Evolutionary conservation across 2,113 vertebrate genomes (phyloP), one percentile per base, ranked within the genome.

Genomic region (Tetrao urogallus): DNA sequence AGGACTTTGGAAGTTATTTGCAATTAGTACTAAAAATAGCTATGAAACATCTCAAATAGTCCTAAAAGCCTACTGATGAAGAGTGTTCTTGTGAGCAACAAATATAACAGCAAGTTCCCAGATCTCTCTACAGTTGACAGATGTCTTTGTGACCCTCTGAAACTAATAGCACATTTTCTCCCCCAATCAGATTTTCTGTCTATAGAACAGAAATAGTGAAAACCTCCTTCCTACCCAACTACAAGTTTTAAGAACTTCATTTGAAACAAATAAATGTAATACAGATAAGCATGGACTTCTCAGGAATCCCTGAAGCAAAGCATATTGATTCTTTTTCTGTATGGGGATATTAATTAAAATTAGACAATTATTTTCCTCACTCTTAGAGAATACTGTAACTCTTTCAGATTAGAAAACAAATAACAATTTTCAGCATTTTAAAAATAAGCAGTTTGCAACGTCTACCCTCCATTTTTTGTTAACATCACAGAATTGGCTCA

Each of bases 1-100:
- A 64, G 40, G 52, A 34, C 45, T 95, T 93, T 60, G 25, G 45
- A 94, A 92, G 38, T 93, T 92, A 92, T 42, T 80, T 95, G 78
- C 64, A 91, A 88, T 64, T 78, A 86, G 28, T 73, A 48, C 74
- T 96, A 92, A 83, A 95, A 97, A 94, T 74, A 91, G 78, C 77
- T 57, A 82, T 2, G 5, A 86, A 94, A 65, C 17, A 42, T 65
- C 90, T 81, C 19, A 90, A 72, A 71, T 24, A 88, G 42, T 88
- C 52, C 45, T 89, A 92, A 90, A 85, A 92, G 47, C 20, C 66
- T 28, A 60, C 64, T 11, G 45, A 90, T 56, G 28, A 94, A 72
- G 57, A 94, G 4, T 14, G 67, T 18, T 42, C 61, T 91, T 88
- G 24, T 43, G 25, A 83, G 24, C 47, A 83, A 78, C 15, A 83